A percentile compares a stretch with the other conserved stretches of the same genome.
These are phyloP conservation scores for Aelia acuminata DNA, from an alignment of 2,888 invertebrate genomes.

Conservation along the genomic window DNA sequence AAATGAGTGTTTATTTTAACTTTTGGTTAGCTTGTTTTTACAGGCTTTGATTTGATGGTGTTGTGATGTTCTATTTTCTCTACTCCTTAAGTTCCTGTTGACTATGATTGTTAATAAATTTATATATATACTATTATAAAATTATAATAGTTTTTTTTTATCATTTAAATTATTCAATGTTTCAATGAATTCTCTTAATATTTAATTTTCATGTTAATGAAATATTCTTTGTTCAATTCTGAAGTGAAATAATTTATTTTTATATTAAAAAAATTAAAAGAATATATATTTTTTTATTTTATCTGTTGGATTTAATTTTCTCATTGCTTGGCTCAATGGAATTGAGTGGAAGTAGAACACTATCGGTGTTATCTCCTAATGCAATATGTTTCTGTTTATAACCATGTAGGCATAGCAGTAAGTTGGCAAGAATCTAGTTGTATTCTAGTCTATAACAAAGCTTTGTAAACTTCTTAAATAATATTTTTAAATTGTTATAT, in stretches of 20 bases:
- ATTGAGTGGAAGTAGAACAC: background rate
- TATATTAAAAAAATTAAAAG: conserved; percentile 10
- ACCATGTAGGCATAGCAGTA: background rate
- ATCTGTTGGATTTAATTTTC: background rate
- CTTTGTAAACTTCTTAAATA: background rate
- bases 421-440: background rate
- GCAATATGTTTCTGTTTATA: background rate
- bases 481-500: background rate
- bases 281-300: background rate
- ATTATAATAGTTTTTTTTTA: background rate
- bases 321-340: background rate
- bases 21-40: background rate
- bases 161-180: background rate
- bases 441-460: conserved; percentile 27
- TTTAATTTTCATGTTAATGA: background rate
- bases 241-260: conserved; percentile 15
- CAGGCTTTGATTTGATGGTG: background rate
- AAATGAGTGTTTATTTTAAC: background rate
- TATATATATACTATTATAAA: background rate
- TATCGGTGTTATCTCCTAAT: background rate
- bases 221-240: background rate
- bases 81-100: conserved; percentile 10
- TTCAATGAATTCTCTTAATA: background rate
- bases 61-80: background rate
- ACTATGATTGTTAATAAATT: background rate